Base-by-base conservation (phyloP, 37 sponge, comb jelly and placozoan species). In the Mnemiopsis leidyi region DNA sequence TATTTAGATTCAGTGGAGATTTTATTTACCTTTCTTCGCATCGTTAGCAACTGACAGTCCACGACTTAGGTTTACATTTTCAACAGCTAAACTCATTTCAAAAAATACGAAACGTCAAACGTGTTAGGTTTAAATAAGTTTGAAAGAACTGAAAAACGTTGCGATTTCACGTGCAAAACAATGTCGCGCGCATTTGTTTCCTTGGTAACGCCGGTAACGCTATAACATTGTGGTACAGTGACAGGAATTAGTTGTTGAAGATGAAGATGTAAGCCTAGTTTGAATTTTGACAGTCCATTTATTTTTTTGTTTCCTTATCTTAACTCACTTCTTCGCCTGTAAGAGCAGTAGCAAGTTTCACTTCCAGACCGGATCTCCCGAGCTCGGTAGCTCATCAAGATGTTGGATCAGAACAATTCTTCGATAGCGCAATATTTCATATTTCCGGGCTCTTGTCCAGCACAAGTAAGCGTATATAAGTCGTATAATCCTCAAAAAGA, bases 241-340 rank as follows among this genome's bases (percentile, higher is more conserved):
- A n/a, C n/a, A n/a, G n/a, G n/a, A n/a, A n/a, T n/a, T n/a, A n/a
- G n/a, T n/a, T n/a, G n/a, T n/a, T n/a, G n/a, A n/a, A n/a, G n/a
- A n/a, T n/a, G n/a, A n/a, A n/a, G n/a, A n/a, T n/a, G n/a, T n/a
- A n/a, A n/a, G n/a, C n/a, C n/a, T n/a, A n/a, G n/a, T n/a, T n/a
- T n/a, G n/a, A n/a, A n/a, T n/a, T n/a, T n/a, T n/a, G n/a, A n/a
- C n/a, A n/a, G n/a, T n/a, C n/a, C n/a, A n/a, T n/a, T n/a, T n/a
- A n/a, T n/a, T n/a, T n/a, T n/a, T n/a, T n/a, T n/a, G n/a, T n/a
- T n/a, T n/a, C n/a, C n/a, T n/a, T n/a, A n/a, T 21, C 68, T 21
- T n/a, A n/a, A 79, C 90, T 85, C 24, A 85, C 90, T 85, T 85
- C 90, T 85, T 18, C 90, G 39, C 26, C 90, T 13, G 29, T 85